These are phyloP conservation scores for Bacillus rossius DNA, from an alignment of 1,140 invertebrate species.

Conservation along the genomic window DNA sequence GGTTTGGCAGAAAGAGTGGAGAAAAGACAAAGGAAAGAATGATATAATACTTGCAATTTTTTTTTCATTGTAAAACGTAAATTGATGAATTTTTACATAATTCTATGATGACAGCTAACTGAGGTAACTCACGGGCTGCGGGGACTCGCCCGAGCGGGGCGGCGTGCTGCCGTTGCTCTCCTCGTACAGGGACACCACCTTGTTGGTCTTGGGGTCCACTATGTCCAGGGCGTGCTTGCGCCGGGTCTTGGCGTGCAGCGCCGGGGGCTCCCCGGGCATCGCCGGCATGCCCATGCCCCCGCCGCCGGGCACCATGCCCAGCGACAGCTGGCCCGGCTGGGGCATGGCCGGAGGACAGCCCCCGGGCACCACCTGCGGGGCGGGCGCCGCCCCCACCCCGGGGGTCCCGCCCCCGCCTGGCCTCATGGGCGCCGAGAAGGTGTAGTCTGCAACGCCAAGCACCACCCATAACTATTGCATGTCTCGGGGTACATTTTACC, in stretches of 20 bases:
- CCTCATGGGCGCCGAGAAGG: no score
- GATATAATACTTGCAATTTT: no score
- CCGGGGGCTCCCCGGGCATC: background rate
- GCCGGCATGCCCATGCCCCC: background rate
- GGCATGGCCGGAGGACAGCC: background rate
- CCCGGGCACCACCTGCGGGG: conserved; percentile 3
- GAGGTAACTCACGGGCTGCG: conserved; percentile 37
- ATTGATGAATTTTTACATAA: no score
- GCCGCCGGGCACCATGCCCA: conserved; percentile 5
- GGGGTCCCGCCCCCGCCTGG: conserved; percentile 6
- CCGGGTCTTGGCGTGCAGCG: conserved; percentile 20
- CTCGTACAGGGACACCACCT: conserved; percentile 38
- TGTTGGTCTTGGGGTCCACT: conserved; percentile 39
- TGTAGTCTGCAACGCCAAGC: no score
- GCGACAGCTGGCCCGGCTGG: conserved; percentile 2
- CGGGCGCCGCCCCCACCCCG: background rate
- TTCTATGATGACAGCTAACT: no score
- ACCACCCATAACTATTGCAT: no score
- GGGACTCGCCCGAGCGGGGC: conserved; percentile 27
- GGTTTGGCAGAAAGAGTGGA: no score
- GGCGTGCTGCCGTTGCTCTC: conserved; percentile 21
- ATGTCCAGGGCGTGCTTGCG: conserved; percentile 37
- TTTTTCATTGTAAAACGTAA: no score
- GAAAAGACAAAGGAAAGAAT: no score
- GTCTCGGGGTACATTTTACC: no score